A percentile compares a stretch with the other conserved stretches of the same genome.
phyloP scores from a whole-genome alignment of 2,797 vertebrate genomes.

The Oceanodroma leucorhoa region DNA sequence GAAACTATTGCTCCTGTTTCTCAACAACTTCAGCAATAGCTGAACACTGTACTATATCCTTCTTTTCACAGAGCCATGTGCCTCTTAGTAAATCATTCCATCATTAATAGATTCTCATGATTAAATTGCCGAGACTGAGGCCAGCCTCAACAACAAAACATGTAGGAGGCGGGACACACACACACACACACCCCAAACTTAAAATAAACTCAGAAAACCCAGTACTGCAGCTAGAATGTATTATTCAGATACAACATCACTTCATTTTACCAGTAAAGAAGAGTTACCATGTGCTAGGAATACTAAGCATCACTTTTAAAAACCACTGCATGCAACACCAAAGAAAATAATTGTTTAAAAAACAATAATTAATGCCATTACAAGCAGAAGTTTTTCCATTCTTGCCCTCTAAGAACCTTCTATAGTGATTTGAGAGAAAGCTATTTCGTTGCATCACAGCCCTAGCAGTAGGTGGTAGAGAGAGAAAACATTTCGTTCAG shows the following conservation, averaged over 20 bases:
- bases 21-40: not conserved
- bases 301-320: not conserved
- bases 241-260: not conserved
- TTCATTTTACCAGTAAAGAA: not conserved
- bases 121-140: not conserved
- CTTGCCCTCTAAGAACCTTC: not conserved
- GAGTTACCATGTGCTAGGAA: not conserved
- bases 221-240: not conserved
- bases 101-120: conserved; percentile 7
- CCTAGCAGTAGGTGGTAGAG: not conserved
- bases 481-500: not conserved
- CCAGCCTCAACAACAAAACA: not conserved
- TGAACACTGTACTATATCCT: not conserved
- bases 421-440: not conserved
- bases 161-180: no score
- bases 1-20: conserved; percentile 2
- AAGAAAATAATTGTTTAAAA: not conserved
- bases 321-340: not conserved
- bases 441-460: not conserved
- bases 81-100: not conserved
- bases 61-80: not conserved
- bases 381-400: not conserved
- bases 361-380: not conserved
- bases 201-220: not conserved
- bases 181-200: not conserved